Conservation (phyloP, 2,888 invertebrate genomes). For the Incurvaria masculella region DNA sequence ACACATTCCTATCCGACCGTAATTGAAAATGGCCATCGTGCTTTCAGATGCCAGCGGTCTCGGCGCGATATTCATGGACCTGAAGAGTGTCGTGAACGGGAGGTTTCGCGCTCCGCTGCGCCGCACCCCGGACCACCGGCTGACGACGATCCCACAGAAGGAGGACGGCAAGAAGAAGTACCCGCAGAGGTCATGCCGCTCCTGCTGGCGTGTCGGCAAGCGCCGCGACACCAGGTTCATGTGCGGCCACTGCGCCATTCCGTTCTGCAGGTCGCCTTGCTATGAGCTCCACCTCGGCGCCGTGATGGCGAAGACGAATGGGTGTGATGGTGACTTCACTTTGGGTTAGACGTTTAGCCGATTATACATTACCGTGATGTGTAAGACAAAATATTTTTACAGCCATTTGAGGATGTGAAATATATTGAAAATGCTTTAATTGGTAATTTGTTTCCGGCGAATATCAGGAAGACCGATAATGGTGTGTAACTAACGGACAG, state of each 20-base stretch:
- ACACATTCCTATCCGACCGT: background rate
- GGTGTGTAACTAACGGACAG: too few species aligned
- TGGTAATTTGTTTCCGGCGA: too few species aligned
- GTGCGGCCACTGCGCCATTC: conserved; percentile 49
- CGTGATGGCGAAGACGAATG: conserved; percentile 15
- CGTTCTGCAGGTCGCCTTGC: conserved; percentile 50
- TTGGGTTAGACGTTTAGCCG: too few species aligned
- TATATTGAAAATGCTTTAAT: too few species aligned
- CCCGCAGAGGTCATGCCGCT: conserved; percentile 50
- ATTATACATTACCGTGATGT: too few species aligned
- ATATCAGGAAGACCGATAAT: too few species aligned
- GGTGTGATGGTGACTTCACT: background rate
- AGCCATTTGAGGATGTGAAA: too few species aligned
- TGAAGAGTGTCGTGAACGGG: conserved; percentile 52
- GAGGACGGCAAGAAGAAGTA: conserved; percentile 55
- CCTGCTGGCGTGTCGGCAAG: conserved; percentile 50
- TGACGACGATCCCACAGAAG: conserved; percentile 52
- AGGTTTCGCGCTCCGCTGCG: conserved; percentile 36
- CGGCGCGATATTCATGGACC: conserved; percentile 49
- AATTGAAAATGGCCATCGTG: conserved; percentile 54
- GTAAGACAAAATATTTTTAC: too few species aligned
- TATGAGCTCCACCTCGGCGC: conserved; percentile 50
- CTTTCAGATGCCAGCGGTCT: conserved; percentile 53
- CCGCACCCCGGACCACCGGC: conserved; percentile 37
- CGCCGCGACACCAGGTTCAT: conserved; percentile 50